Evolutionary conservation across 2,113 vertebrate species (phyloP), one percentile per base, ranked within the genome.

Genomic region (Lonchura striata): DNA sequence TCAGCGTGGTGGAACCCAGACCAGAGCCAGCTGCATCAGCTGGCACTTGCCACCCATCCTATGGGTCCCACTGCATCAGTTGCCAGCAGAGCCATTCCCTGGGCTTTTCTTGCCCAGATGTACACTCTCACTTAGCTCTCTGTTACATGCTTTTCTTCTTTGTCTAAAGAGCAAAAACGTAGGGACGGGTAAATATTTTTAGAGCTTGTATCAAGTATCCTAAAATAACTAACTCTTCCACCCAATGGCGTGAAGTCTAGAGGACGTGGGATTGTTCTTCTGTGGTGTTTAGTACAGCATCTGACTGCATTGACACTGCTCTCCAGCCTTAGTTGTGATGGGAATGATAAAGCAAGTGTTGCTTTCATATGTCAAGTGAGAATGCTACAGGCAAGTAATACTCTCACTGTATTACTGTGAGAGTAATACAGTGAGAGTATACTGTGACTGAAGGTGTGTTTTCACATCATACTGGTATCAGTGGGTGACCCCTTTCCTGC

Each of bases 11-110:
- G 54, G 35, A 54, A 15, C 42, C 71, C n/a, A 61, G 60, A 49
- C 8, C 37, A 49, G 42, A 76, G 41, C n/a, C 54, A 88, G 52
- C 60, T 75, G 52, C 52, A 13, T 66, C 2, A 1, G 42, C 25
- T 5, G 2, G 15, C 0, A 5, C 22, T 71, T 0, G 0, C 23
- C 4, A 2, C 47, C 11, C 4, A 0, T 79, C 53, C 78, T 82
- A 24, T 0, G 2, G 23, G 66, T 90, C 49, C 13, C 59, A 20
- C 19, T 56, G 49, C 14, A 33, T 71, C 71, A 61, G 50, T 4
- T 6, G 12, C 28, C 61, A 37, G 44, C 2, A 0, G 53, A 86
- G 31, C 44, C 27, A 19, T 72, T 13, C 16, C 15, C 6, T 56
- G 24, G n/a, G 46, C 42, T 81, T 86, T 68, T 52, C 33, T 84